A percentile compares a stretch with the other conserved stretches of the same genome.
phyloP scores from a whole-genome alignment of 2,113 vertebrate genomes.

The Riparia riparia region DNA sequence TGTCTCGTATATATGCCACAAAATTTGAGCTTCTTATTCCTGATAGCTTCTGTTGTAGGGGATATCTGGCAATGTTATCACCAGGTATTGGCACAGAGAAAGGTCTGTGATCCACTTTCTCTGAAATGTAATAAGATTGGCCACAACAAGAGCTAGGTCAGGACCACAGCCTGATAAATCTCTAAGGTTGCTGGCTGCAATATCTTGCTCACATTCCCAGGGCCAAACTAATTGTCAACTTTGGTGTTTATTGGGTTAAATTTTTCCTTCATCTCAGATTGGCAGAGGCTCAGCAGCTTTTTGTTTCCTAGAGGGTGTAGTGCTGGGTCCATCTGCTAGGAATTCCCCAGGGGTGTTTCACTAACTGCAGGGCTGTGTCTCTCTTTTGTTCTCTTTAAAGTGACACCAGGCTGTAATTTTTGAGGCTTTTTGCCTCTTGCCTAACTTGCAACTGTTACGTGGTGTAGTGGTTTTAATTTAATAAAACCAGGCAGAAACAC shows the following conservation, averaged over 20 bases:
- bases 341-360: slow-evolving; percentile 12
- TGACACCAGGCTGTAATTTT: background rate
- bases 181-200: background rate
- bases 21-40: background rate
- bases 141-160: background rate
- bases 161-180: background rate
- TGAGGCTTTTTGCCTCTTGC: background rate
- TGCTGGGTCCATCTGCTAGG: slow-evolving; percentile 1
- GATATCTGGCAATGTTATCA: background rate
- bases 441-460: background rate
- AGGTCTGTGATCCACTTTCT: background rate
- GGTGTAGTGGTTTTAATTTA: no score
- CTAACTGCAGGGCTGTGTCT: background rate
- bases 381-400: background rate
- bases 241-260: background rate
- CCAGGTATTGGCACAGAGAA: background rate
- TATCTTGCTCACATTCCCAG: background rate
- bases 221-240: background rate
- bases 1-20: background rate
- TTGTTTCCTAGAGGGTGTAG: background rate
- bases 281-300: slow-evolving; percentile 7
- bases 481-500: no score
- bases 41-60: background rate
- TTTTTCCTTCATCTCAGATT: background rate
- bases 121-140: background rate